phyloP scores from a whole-genome alignment of 2,888 invertebrate species.

The Leptogaster cylindrica region DNA sequence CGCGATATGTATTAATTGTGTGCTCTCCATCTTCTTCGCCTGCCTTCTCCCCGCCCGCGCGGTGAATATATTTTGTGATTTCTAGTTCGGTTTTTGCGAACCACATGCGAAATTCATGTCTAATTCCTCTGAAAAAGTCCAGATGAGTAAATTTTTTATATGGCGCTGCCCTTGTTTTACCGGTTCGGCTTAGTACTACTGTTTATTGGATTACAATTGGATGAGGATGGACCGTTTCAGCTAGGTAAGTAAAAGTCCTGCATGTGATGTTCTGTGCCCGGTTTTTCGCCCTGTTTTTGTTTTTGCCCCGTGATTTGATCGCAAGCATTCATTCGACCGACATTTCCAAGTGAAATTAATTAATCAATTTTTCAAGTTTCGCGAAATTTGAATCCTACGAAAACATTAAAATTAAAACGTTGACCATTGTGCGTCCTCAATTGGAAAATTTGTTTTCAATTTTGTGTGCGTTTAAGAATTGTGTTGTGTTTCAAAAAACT shows the following conservation, averaged over 20 bases:
- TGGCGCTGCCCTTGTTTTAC: slow-evolving; percentile 77
- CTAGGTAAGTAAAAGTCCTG: slow-evolving; percentile 13
- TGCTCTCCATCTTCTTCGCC: slow-evolving; percentile 1
- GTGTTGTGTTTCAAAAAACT: too few species aligned
- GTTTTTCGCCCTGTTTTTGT: neutral
- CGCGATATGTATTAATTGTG: slow-evolving; percentile 27
- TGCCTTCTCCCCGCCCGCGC: too few species aligned
- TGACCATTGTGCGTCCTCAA: too few species aligned
- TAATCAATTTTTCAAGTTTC: too few species aligned
- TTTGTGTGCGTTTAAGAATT: too few species aligned
- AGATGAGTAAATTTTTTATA: slow-evolving; percentile 74
- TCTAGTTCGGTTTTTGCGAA: slow-evolving; percentile 34
- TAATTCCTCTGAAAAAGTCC: slow-evolving; percentile 55
- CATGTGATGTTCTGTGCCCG: neutral
- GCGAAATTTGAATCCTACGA: too few species aligned
- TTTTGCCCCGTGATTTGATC: neutral
- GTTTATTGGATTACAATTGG: slow-evolving; percentile 60
- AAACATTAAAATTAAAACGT: too few species aligned
- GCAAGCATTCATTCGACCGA: too few species aligned
- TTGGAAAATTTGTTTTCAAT: too few species aligned
- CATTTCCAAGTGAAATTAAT: too few species aligned
- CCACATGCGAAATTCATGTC: slow-evolving; percentile 37
- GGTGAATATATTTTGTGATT: too few species aligned
- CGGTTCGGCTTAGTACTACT: slow-evolving; percentile 71
- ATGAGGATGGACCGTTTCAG: slow-evolving; percentile 28